These are phyloP conservation scores for Paelopatides confundens DNA, from an alignment of 53 echinoderm and acorn worm genomes.

Conservation along the genomic window DNA sequence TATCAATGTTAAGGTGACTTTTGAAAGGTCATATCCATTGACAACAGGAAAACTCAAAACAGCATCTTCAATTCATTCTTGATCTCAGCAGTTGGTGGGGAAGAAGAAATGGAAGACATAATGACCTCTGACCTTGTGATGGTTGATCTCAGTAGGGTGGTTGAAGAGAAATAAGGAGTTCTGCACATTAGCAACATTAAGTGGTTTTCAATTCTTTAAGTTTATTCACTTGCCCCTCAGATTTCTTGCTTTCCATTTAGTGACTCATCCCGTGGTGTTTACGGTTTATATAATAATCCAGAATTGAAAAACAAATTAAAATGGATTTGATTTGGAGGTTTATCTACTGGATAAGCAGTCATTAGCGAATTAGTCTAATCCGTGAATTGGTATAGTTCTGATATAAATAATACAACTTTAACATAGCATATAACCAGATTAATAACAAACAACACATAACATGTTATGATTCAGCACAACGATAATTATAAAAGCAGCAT, in stretches of 20 bases:
- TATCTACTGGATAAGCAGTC: no score
- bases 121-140: conserved; percentile 1
- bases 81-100: conserved; percentile 29
- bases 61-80: conserved; percentile 43
- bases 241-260: background rate
- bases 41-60: conserved; percentile 45
- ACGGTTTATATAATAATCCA: background rate
- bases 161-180: background rate
- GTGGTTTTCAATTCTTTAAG: background rate
- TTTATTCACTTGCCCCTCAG: background rate
- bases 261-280: background rate
- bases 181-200: background rate
- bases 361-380: no score
- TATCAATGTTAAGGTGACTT: conserved; percentile 30
- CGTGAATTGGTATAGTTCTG: no score
- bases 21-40: conserved; percentile 33
- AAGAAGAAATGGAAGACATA: background rate
- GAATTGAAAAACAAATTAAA: conserved; percentile 4
- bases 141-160: background rate
- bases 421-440: no score
- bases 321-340: background rate
- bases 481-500: no score
- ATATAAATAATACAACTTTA: no score
- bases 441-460: no score
- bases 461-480: no score